phyloP scores from a whole-genome alignment of 2,113 vertebrate species.

The Gallinago jamesoni region DNA sequence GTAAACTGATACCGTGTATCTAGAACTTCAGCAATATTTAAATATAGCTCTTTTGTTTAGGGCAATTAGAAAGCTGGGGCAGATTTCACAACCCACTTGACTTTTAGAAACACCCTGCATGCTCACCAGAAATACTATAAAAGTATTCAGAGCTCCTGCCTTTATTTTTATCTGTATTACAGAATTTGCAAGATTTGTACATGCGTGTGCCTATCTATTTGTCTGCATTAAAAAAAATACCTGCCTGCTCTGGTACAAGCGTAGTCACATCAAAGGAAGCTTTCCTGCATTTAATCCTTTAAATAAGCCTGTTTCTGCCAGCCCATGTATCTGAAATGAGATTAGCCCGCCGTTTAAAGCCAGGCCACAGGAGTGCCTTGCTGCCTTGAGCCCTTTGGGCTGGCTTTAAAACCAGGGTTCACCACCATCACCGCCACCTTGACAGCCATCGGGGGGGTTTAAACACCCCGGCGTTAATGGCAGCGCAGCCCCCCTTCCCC shows the following conservation, averaged over 20 bases:
- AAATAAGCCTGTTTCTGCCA: background rate
- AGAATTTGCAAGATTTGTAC: background rate
- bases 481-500: background rate
- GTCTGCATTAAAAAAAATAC: background rate
- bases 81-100: background rate
- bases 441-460: background rate
- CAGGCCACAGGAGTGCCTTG: background rate
- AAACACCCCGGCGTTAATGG: background rate
- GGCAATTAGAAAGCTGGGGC: background rate
- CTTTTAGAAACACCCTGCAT: background rate
- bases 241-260: background rate
- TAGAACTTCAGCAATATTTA: background rate
- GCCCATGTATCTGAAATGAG: background rate
- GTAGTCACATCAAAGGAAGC: background rate
- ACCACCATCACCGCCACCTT: background rate
- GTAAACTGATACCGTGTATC: background rate
- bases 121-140: background rate
- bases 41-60: background rate
- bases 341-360: background rate
- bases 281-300: background rate
- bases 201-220: fast-evolving
- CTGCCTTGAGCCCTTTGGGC: background rate
- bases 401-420: background rate
- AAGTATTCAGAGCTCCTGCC: background rate
- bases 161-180: background rate